Evolutionary conservation across 2,888 invertebrate genomes (phyloP), one percentile per base, ranked within the genome.

Genomic region (Leptinotarsa juncta): DNA sequence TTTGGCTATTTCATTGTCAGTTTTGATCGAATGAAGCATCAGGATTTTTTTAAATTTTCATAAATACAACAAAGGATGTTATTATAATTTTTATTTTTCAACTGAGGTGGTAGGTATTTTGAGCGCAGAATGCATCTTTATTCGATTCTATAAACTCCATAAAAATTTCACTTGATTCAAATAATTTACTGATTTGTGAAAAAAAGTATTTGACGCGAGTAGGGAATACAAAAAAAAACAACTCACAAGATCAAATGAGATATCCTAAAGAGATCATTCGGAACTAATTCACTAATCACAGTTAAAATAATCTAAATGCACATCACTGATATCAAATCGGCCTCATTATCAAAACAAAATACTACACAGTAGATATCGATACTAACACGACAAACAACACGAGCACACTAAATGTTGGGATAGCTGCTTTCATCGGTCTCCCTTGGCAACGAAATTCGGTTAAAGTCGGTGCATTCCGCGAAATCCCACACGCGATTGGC

Each of bases 401-500:
- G 87, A 84, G 83, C 85, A 84, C 83, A 88, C 88, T 88, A 86
- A 87, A 79, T 85, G 86, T 86, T 85, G 83, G 84, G 82, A 84
- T 83, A 84, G 84, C 82, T 83, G 86, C 83, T 84, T 87, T 84
- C 84, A 82, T 83, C 82, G 85, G 88, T 88, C 84, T 85, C 88
- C 88, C 88, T 83, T 88, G 84, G 87, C 87, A 88, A 88, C 88
- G 81, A 72, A 65, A 55, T 73, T 88, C 88, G 88, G 70, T 23
- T 10, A 65, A 23, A 26, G 74, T 84, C 88, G 88, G n/a, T 20
- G 4, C 20, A 12, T 10, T 67, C 82, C 88, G 88, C 73, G 15
- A 16, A 57, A 66, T 65, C 62, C 53, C 62, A 49, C 14, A 49
- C 50, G n/a, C 70, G 70, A 86, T 86, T 86, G 86, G 86, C 70